Evolutionary conservation across 2,797 vertebrate genomes (phyloP), one percentile per base, ranked within the genome.

Genomic region (Leptoclinus maculatus): DNA sequence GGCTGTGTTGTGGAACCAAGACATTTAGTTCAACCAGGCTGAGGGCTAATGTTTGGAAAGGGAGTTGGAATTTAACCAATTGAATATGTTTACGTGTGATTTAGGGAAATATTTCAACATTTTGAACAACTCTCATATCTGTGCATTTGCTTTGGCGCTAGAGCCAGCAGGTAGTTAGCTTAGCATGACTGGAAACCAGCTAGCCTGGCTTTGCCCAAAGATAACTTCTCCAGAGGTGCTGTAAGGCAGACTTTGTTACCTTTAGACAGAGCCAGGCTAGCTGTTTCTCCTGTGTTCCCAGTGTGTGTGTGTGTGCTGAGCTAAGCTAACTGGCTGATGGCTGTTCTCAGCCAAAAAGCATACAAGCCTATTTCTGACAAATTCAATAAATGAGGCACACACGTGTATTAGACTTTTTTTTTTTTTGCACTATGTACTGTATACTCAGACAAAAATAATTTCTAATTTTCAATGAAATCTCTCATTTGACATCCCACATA

Each of bases 11-110:
- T 25, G 56, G 25, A 62, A 57, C 47, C 34, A 56, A 74, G 71
- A 60, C 49, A 54, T 66, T 43, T 39, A 76, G 23, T 58, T 74
- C 56, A 63, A 23, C 66, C 23, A 56, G 71, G 54, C 68, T 32
- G 17, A 75, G 65, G 54, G 47, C 17, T 19, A 21, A 66, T 51
- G 3, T 38, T 71, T 78, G 43, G 58, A 66, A 45, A 57, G 19
- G 27, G 41, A 41, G 29, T 29, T 11, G 36, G 53, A 64, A 68
- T 63, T 19, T 8, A 62, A 56, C 19, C n/a, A n/a, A 53, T 41
- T 76, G n/a, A 65, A 41, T 2, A 34, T 4, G 9, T 53, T 12
- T 19, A 25, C 45, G 49, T 71, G 13, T 53, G 23, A 71, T 58
- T 70, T 47, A 39, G 34, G 64, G 21, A 4, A 58, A 16, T 23